Evolutionary conservation across 2,888 invertebrate species (phyloP).

Genomic region (Hetaerina titia): DNA sequence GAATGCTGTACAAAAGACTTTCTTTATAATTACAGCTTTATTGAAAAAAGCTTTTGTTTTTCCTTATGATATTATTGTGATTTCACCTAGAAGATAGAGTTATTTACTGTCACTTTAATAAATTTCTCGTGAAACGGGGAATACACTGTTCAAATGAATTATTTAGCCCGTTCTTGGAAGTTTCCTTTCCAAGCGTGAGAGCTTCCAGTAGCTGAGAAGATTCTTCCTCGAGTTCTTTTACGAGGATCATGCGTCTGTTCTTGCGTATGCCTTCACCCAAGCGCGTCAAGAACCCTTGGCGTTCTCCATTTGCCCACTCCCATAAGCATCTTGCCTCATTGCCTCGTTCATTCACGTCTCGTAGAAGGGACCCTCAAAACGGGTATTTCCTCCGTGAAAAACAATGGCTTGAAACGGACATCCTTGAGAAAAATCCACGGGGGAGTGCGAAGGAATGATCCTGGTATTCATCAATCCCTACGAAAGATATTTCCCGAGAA

Average conservation of each 20-base stretch:
- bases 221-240: background rate
- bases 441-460: background rate
- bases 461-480: background rate
- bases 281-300: background rate
- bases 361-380: background rate
- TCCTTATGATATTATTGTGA: too few species aligned
- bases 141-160: background rate
- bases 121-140: background rate
- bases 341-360: background rate
- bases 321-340: background rate
- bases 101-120: too few species aligned
- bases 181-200: background rate
- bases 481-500: background rate
- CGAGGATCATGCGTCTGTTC: background rate
- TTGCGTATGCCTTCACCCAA: background rate
- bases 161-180: background rate
- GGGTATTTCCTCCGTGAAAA: background rate
- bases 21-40: too few species aligned
- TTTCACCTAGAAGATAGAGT: too few species aligned
- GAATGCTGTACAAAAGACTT: too few species aligned
- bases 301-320: background rate
- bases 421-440: slow-evolving; percentile 24
- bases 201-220: background rate
- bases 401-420: slow-evolving; percentile 20
- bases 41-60: too few species aligned